A percentile compares a stretch with the other conserved stretches of the same genome.
phyloP scores from a whole-genome alignment of 2,888 invertebrate genomes.

The Platycnemis pennipes region DNA sequence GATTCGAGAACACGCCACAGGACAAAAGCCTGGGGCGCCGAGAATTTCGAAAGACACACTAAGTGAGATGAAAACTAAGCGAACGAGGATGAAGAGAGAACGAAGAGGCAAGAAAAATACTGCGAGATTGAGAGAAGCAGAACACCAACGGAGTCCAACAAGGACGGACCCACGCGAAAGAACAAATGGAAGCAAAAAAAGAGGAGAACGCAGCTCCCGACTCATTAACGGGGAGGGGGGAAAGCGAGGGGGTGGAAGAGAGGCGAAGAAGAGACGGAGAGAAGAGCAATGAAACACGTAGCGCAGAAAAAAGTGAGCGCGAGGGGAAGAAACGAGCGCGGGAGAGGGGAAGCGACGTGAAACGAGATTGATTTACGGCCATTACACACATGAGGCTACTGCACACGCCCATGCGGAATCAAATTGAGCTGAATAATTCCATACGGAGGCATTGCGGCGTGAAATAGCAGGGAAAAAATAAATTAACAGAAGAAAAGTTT shows the following conservation, averaged over 20 bases:
- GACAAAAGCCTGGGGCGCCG: too few species aligned
- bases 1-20: too few species aligned
- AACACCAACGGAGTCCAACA: background rate
- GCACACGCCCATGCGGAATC: background rate
- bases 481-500: background rate
- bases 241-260: background rate
- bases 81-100: background rate
- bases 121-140: background rate
- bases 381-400: slow-evolving; percentile 21
- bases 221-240: background rate
- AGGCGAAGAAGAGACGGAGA: background rate
- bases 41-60: too few species aligned
- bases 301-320: background rate
- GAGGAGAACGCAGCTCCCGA: background rate
- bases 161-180: background rate
- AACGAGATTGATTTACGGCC: slow-evolving; percentile 30
- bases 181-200: background rate
- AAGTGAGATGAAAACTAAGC: background rate
- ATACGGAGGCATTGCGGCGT: background rate
- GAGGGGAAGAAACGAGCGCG: slow-evolving; percentile 3
- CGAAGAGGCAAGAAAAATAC: background rate
- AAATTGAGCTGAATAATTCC: slow-evolving; percentile 1
- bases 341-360: background rate
- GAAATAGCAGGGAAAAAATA: background rate
- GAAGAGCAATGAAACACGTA: background rate